Conservation (phyloP, 2,113 vertebrate genomes). For the Pseudopipra pipra region DNA sequence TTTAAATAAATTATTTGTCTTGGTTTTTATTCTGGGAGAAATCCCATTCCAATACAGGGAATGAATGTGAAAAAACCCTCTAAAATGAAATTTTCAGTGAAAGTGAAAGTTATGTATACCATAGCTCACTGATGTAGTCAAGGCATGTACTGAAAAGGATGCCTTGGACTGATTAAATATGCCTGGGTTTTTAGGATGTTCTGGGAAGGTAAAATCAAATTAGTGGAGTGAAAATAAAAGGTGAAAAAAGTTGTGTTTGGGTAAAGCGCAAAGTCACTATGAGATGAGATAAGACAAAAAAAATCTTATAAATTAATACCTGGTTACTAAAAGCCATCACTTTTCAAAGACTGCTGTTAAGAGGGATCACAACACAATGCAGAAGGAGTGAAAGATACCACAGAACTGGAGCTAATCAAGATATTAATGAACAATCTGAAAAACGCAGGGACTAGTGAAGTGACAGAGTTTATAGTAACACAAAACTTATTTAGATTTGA, state of each 20-base stretch:
- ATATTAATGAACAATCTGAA: background rate
- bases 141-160: background rate
- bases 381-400: background rate
- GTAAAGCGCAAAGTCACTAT: background rate
- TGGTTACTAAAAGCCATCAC: background rate
- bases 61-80: background rate
- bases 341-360: background rate
- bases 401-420: background rate
- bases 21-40: background rate
- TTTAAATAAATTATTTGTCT: background rate
- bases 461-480: background rate
- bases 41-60: background rate
- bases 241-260: background rate
- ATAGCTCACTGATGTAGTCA: background rate
- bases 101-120: background rate
- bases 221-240: background rate
- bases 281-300: background rate
- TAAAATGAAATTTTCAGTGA: background rate
- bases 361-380: background rate
- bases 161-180: background rate
- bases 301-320: background rate
- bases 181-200: background rate
- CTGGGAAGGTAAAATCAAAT: background rate
- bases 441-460: background rate
- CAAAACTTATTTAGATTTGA: background rate